phyloP scores from a whole-genome alignment of 2,797 vertebrate genomes.

The Melanogrammus aeglefinus region DNA sequence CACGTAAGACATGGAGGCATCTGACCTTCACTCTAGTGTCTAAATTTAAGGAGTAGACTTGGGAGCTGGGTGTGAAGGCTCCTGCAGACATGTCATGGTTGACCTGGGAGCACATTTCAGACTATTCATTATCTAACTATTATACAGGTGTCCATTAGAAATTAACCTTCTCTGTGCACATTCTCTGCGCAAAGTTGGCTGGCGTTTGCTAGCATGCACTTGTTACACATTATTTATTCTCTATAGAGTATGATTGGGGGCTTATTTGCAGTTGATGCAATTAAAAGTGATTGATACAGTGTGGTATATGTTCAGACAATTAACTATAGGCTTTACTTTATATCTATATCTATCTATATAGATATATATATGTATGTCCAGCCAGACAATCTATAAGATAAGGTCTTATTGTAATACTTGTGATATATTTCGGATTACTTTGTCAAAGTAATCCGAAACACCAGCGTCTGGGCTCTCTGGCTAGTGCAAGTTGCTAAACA shows the following conservation, averaged over 20 bases:
- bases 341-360: neutral
- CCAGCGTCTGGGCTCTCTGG: neutral
- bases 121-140: neutral
- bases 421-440: neutral
- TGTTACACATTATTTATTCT: too few species aligned
- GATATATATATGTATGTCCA: neutral
- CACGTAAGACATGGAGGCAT: slow-evolving; percentile 40
- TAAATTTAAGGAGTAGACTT: slow-evolving; percentile 61
- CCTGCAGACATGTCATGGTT: slow-evolving; percentile 22
- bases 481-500: neutral
- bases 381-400: neutral
- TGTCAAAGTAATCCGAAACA: neutral
- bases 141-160: neutral
- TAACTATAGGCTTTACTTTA: too few species aligned
- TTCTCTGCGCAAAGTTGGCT: neutral
- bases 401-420: neutral
- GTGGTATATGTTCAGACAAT: too few species aligned
- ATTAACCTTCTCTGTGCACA: neutral
- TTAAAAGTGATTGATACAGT: too few species aligned
- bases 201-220: too few species aligned
- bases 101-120: neutral
- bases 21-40: slow-evolving; percentile 53
- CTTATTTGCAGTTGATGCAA: too few species aligned
- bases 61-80: slow-evolving; percentile 44
- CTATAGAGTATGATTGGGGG: too few species aligned